These are phyloP conservation scores for Nymphalis urticae DNA, from an alignment of 2,888 invertebrate species.

Conservation along the genomic window DNA sequence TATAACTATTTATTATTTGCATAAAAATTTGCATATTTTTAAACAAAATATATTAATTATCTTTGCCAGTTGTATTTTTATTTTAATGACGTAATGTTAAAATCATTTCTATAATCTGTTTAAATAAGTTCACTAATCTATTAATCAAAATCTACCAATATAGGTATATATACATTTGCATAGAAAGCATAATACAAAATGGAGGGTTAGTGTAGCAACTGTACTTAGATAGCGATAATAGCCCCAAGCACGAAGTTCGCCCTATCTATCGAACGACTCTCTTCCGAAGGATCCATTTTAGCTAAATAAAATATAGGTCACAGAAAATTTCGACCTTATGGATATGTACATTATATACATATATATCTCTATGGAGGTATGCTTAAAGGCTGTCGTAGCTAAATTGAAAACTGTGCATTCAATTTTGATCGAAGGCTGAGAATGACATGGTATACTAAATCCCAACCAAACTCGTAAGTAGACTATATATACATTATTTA, in stretches of 20 bases:
- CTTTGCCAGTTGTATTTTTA: too few species aligned
- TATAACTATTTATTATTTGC: too few species aligned
- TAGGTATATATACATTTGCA: background rate
- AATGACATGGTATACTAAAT: background rate
- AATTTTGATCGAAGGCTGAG: conserved; percentile 7
- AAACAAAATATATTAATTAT: too few species aligned
- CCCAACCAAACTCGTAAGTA: background rate
- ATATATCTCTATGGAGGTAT: conserved; percentile 18
- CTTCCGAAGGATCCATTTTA: conserved; percentile 32
- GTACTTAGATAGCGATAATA: conserved; percentile 18
- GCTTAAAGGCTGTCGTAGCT: conserved; percentile 3
- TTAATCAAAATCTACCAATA: background rate
- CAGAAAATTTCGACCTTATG: conserved; percentile 57
- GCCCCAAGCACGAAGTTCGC: conserved; percentile 16
- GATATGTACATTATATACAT: conserved; percentile 38
- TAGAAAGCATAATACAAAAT: conserved; percentile 4
- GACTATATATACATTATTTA: background rate
- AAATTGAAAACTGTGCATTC: conserved; percentile 38
- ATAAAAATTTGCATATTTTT: too few species aligned
- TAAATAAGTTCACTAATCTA: background rate
- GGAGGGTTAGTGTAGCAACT: conserved; percentile 18
- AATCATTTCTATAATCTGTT: too few species aligned
- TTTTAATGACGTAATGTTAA: too few species aligned
- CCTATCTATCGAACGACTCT: conserved; percentile 30
- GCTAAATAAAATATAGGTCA: conserved; percentile 64